Base-by-base conservation (phyloP, 2,888 invertebrate genomes). In the Atrina japonica region DNA sequence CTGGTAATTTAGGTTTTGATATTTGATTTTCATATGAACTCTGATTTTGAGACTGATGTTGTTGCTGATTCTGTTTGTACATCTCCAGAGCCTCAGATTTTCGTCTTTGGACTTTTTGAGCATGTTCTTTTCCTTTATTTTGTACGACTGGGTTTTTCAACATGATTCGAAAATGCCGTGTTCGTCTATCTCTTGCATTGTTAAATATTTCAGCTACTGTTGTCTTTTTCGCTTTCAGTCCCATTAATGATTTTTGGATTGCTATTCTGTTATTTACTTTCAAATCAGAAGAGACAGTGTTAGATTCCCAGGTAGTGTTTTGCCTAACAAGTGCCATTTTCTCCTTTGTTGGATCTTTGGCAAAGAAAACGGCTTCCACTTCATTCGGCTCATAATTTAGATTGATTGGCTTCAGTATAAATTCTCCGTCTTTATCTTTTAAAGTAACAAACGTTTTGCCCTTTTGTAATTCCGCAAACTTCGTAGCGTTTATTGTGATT, bases 221-320 rank as follows among this genome's bases (percentile, higher is more conserved):
- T 16, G 80, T 78, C 49, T 83, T 73, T 50, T 82, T 85, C 7
- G 80, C 74, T 9, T 76, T 71, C 16, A 79, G 68, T 2, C 85
- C 85, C 41, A 72, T 67, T 18, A 85, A 60, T 11, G 80, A 81
- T 71, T 82, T 83, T 65, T 83, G 81, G 29, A 85, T 85, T 14
- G 85, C 82, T 18, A 85, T 78, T 68, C 82, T 65, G 58, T 83
- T 85, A 63, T 81, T 83, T 16, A 83, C 78, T 71, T 85, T 85
- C 67, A 85, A 71, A 71, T 85, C 85, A 0, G 83, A 80, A 0
- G 83, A 67, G 11, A 85, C 73, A 0, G 85, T 85, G 0, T 82
- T 77, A 0, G 83, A 72, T 41, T 68, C 66, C 63, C 75, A 81
- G 21, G 50, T 73, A 7, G 85, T 85, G 23, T 76, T 69, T 59